Percentiles rank a stretch among this genome's conserved stretches.
These are phyloP conservation scores for Siphonodentalium dalli DNA, from an alignment of 2,888 invertebrate species.

Conservation along the genomic window DNA sequence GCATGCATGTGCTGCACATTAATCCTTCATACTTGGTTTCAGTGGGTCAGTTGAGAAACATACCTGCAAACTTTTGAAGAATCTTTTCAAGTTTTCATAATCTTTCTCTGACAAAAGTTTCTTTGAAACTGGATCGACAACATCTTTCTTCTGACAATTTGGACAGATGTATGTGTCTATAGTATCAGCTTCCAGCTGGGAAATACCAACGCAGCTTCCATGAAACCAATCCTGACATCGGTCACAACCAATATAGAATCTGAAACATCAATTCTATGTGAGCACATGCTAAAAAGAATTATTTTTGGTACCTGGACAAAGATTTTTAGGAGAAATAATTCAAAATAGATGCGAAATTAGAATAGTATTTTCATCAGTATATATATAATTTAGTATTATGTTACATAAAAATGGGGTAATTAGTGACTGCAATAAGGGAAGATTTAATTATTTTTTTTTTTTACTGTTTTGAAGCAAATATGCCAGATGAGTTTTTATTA, in stretches of 20 bases:
- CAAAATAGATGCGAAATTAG: not conserved
- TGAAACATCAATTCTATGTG: constrained; percentile 58
- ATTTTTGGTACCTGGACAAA: not conserved
- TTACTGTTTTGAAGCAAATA: too few species aligned
- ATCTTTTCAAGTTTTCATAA: constrained; percentile 78
- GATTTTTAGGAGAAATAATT: not conserved
- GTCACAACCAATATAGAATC: constrained; percentile 99
- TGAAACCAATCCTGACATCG: constrained; percentile 99
- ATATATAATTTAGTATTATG: not conserved
- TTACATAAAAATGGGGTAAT: too few species aligned
- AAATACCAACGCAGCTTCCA: constrained; percentile 88
- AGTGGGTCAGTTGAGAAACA: too few species aligned
- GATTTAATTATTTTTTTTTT: too few species aligned
- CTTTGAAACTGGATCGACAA: constrained; percentile 62
- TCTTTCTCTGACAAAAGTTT: constrained; percentile 50
- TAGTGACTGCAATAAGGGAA: too few species aligned
- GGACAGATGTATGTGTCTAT: constrained; percentile 97
- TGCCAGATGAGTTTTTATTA: too few species aligned
- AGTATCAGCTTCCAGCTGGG: constrained; percentile 72
- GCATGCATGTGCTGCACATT: too few species aligned
- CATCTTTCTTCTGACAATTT: constrained; percentile 88
- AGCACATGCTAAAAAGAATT: not conserved
- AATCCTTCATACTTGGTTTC: too few species aligned
- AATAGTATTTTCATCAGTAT: not conserved
- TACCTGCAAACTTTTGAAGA: constrained; percentile 89